Conservation (phyloP, 2,888 invertebrate species). For the Ditula angustiorana region DNA sequence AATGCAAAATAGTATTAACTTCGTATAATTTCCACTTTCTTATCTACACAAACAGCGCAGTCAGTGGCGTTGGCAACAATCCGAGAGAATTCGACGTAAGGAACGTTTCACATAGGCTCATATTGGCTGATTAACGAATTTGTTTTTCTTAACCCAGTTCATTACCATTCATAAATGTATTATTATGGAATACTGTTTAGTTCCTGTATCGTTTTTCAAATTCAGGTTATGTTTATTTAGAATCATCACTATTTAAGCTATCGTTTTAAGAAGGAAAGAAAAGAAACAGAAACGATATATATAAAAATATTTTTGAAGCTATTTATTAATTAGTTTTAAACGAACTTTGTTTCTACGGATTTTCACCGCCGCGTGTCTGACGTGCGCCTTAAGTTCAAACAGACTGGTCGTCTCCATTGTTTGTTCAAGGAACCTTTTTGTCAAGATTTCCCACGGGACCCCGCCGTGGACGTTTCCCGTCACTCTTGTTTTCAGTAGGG, state of each 20-base stretch:
- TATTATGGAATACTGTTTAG: too few relatives aligned
- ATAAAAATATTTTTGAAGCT: background rate
- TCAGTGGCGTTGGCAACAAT: conserved; percentile 52
- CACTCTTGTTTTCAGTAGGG: conserved; percentile 65
- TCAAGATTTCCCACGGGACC: conserved; percentile 76
- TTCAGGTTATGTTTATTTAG: too few relatives aligned
- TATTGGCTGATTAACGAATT: background rate
- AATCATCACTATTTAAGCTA: too few relatives aligned
- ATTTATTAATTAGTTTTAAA: background rate
- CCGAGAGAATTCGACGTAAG: conserved; percentile 44
- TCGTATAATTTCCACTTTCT: conserved; percentile 67
- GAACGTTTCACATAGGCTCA: conserved; percentile 36
- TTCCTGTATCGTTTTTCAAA: too few relatives aligned
- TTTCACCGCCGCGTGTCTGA: conserved; percentile 11
- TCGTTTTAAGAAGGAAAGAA: too few relatives aligned
- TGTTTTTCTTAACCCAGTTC: background rate
- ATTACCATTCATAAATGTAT: background rate
- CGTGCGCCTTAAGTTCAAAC: conserved; percentile 34
- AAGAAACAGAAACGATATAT: too few relatives aligned
- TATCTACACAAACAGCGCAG: conserved; percentile 60
- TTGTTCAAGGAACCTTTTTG: conserved; percentile 75
- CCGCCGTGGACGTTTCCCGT: conserved; percentile 59
- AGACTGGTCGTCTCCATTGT: conserved; percentile 61
- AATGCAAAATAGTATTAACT: conserved; percentile 69
- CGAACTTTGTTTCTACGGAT: background rate